Evolutionary conservation across 53 echinoderm and acorn worm species (phyloP).

Genomic region (Holothuria scabra): DNA sequence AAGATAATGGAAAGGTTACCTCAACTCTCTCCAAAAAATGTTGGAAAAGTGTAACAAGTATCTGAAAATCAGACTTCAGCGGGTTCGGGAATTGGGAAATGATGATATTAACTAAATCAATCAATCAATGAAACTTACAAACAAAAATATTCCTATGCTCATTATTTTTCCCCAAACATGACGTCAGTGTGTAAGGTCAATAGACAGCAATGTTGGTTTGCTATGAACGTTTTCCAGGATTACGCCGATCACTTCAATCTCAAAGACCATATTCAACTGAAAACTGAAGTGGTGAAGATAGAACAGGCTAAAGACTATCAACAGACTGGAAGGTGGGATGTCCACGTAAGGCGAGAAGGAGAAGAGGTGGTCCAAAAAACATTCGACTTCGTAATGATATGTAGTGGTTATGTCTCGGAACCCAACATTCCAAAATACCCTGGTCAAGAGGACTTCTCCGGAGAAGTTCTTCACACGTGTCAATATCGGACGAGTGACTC

Average conservation of each 20-base stretch:
- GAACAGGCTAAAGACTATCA: conserved; percentile 72
- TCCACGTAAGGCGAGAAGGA: conserved; percentile 44
- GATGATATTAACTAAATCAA: no score
- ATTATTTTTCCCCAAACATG: no score
- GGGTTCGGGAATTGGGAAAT: no score
- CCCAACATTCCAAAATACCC: conserved; percentile 64
- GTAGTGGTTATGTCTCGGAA: conserved; percentile 66
- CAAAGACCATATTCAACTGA: conserved; percentile 59
- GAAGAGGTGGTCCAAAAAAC: conserved; percentile 42
- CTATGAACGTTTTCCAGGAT: not conserved
- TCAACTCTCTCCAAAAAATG: no score
- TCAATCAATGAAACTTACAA: no score
- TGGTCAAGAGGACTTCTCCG: conserved; percentile 66
- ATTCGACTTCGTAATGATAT: conserved; percentile 80
- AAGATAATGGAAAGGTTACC: no score
- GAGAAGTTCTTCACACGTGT: conserved; percentile 70
- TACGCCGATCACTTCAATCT: conserved; percentile 82
- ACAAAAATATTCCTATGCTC: no score
- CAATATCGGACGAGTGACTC: conserved; percentile 59
- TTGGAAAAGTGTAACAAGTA: no score
- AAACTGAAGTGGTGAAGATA: conserved; percentile 56
- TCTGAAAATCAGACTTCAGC: no score
- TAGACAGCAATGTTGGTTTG: no score
- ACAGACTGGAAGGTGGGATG: conserved; percentile 73
- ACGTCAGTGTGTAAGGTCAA: no score